A percentile compares a stretch with the other conserved stretches of the same genome.
phyloP scores from a whole-genome alignment of 2,888 invertebrate species.

The Lysandra bellargus region DNA sequence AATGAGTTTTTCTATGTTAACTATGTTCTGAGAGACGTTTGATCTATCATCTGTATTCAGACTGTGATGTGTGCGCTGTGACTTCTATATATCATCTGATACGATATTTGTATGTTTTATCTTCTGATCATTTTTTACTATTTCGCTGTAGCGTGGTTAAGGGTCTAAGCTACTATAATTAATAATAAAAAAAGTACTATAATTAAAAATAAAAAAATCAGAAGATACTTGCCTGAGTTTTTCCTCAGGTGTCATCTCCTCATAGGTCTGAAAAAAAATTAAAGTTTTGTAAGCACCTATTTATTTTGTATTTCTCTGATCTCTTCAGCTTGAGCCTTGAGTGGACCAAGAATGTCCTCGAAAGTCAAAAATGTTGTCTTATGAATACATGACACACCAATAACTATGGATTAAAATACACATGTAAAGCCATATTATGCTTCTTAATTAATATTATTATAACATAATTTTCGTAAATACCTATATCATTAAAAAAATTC shows the following conservation, averaged over 20 bases:
- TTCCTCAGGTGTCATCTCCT: conserved; percentile 88
- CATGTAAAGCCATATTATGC: not conserved
- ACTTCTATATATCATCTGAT: not conserved
- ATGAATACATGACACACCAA: not conserved
- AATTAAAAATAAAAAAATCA: not conserved
- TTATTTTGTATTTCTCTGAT: not conserved
- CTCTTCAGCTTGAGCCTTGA: not conserved
- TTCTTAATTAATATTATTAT: not conserved
- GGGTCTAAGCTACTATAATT: no score
- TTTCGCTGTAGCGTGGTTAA: no score
- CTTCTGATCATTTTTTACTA: no score
- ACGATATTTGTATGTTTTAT: not conserved
- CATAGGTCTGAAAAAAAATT: conserved; percentile 81
- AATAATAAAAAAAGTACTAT: not conserved
- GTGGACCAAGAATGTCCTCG: not conserved
- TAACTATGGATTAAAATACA: not conserved
- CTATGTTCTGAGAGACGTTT: not conserved
- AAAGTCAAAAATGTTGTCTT: not conserved
- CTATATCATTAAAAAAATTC: conserved; percentile 16
- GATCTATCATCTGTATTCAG: not conserved
- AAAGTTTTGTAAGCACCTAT: not conserved
- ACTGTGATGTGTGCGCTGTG: not conserved
- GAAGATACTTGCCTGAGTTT: conserved; percentile 82
- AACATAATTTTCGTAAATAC: not conserved
- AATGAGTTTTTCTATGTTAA: conserved; percentile 29